phyloP scores from a whole-genome alignment of 2,797 vertebrate genomes.

The Thripadectes ignobilis region DNA sequence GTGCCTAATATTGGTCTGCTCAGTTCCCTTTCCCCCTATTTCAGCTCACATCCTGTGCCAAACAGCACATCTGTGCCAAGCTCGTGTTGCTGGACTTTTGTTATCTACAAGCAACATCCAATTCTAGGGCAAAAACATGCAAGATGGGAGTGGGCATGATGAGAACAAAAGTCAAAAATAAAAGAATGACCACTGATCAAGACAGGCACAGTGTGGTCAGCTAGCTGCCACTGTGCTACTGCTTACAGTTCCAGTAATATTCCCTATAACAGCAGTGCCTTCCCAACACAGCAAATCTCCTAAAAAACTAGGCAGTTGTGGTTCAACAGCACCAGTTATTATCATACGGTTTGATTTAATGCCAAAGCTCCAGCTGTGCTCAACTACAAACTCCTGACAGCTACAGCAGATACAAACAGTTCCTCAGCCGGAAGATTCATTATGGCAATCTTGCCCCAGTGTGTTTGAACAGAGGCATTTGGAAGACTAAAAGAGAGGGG shows the following conservation, averaged over 20 bases:
- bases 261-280: neutral
- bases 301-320: neutral
- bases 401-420: neutral
- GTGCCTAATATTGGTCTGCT: neutral
- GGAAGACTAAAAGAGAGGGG: neutral
- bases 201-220: neutral
- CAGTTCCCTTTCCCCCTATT: neutral
- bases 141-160: rapidly evolving
- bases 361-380: neutral
- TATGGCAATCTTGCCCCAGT: neutral
- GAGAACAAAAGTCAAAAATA: neutral
- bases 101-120: neutral
- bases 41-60: neutral
- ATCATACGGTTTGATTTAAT: neutral
- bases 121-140: neutral
- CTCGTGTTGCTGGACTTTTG: neutral
- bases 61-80: neutral
- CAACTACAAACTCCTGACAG: neutral
- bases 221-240: neutral
- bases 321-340: neutral
- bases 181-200: neutral
- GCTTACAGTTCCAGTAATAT: neutral
- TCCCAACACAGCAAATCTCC: neutral
- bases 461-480: neutral
- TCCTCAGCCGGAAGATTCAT: neutral